A percentile compares a stretch with the other conserved stretches of the same genome.
These are phyloP conservation scores for Forpus xanthops DNA, from an alignment of 2,797 vertebrate genomes.

Conservation along the genomic window DNA sequence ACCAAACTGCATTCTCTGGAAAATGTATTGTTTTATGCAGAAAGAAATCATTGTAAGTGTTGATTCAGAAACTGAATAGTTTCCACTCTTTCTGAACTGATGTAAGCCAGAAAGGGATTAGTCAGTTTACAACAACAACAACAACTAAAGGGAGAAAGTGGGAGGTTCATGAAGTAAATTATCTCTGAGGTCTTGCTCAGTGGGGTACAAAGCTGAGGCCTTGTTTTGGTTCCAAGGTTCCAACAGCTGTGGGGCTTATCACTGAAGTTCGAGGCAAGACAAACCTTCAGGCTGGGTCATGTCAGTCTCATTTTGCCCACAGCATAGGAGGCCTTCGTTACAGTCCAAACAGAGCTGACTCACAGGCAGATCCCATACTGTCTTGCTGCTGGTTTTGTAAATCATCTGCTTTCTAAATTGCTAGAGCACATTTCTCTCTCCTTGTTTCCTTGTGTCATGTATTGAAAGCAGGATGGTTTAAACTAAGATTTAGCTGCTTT, in stretches of 20 bases:
- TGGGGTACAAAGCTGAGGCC: background rate
- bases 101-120: background rate
- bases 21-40: background rate
- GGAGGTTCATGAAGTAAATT: background rate
- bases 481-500: background rate
- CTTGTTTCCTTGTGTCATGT: background rate
- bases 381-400: background rate
- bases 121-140: background rate
- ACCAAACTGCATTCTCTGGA: background rate
- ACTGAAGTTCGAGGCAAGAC: background rate
- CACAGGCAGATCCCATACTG: background rate
- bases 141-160: no score
- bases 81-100: background rate
- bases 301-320: background rate
- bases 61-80: background rate
- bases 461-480: background rate
- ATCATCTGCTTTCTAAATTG: background rate
- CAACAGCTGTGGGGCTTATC: background rate
- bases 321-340: background rate
- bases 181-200: background rate
- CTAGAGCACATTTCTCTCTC: background rate
- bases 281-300: background rate
- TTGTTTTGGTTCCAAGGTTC: background rate
- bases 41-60: background rate
- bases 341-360: background rate